These are phyloP conservation scores for Thaleichthys pacificus DNA, from an alignment of 2,797 vertebrate species.

Conservation along the genomic window DNA sequence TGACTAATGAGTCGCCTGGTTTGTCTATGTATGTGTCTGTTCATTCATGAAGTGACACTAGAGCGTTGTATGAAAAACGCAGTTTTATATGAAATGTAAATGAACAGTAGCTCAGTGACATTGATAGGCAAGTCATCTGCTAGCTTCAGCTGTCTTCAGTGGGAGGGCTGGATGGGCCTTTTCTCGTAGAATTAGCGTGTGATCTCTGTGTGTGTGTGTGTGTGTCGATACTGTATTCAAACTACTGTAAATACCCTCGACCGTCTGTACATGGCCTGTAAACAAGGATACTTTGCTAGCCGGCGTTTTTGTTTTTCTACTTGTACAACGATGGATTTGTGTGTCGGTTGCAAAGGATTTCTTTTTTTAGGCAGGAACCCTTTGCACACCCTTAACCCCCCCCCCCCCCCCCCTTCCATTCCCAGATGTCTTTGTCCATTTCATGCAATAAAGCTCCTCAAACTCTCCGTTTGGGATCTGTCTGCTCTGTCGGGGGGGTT, in stretches of 20 bases:
- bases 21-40: background rate
- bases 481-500: slow-evolving; percentile 44
- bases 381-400: slow-evolving; percentile 27
- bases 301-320: slow-evolving; percentile 52
- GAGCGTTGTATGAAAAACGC: background rate
- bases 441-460: slow-evolving; percentile 67
- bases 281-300: slow-evolving; percentile 13
- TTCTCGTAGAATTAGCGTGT: background rate
- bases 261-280: slow-evolving; percentile 30
- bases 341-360: slow-evolving; percentile 33
- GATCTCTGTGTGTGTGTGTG: background rate
- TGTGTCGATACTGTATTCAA: slow-evolving; percentile 43
- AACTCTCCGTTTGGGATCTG: slow-evolving; percentile 57
- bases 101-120: slow-evolving; percentile 41
- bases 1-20: background rate
- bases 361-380: slow-evolving; percentile 44
- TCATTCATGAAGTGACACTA: too few species aligned
- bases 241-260: slow-evolving; percentile 61
- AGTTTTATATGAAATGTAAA: slow-evolving; percentile 9
- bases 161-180: slow-evolving; percentile 20
- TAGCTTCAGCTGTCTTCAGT: background rate
- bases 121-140: slow-evolving; percentile 26
- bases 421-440: slow-evolving; percentile 62
- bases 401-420: background rate
- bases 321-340: slow-evolving; percentile 39